Conservation (phyloP, 2,888 invertebrate species). For the Drosophila mayaguana region DNA sequence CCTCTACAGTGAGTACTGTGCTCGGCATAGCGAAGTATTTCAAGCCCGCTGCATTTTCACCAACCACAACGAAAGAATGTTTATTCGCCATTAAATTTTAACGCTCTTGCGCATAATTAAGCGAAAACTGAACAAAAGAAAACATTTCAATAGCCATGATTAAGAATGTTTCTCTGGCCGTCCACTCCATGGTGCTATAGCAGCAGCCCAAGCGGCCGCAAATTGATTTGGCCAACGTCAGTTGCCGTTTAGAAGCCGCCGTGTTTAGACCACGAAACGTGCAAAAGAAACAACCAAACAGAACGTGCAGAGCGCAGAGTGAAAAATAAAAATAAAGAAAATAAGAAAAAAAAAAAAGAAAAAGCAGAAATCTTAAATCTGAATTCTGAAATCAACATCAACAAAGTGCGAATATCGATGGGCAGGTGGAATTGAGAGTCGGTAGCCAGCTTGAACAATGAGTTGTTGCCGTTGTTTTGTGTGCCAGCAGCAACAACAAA, state of each 20-base stretch:
- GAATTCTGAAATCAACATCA: conserved; percentile 32
- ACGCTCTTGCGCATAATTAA: conserved; percentile 79
- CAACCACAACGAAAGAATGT: conserved; percentile 58
- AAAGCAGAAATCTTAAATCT: conserved; percentile 2
- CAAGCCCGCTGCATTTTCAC: conserved; percentile 72
- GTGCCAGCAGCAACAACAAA: conserved; percentile 45
- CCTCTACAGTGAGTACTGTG: conserved; percentile 10
- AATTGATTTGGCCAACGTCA: conserved; percentile 76
- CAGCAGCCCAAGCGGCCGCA: conserved; percentile 32
- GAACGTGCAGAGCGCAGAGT: conserved; percentile 20
- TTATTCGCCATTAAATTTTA: conserved; percentile 75
- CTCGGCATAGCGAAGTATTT: conserved; percentile 34
- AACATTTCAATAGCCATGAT: conserved; percentile 72
- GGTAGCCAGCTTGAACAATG: conserved; percentile 40
- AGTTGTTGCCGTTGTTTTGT: conserved; percentile 30
- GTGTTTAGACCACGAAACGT: conserved; percentile 65
- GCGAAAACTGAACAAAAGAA: conserved; percentile 67
- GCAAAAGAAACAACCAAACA: conserved; percentile 2
- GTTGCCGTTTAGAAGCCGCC: conserved; percentile 77
- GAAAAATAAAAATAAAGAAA: conserved; percentile 10
- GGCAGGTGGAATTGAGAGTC: conserved; percentile 47
- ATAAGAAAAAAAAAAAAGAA: conserved; percentile 9
- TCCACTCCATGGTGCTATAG: conserved; percentile 11
- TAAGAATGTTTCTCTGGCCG: conserved; percentile 60
- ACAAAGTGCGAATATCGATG: conserved; percentile 69